phyloP scores from a whole-genome alignment of 2,113 vertebrate species.

The Pachycephala philippinensis region DNA sequence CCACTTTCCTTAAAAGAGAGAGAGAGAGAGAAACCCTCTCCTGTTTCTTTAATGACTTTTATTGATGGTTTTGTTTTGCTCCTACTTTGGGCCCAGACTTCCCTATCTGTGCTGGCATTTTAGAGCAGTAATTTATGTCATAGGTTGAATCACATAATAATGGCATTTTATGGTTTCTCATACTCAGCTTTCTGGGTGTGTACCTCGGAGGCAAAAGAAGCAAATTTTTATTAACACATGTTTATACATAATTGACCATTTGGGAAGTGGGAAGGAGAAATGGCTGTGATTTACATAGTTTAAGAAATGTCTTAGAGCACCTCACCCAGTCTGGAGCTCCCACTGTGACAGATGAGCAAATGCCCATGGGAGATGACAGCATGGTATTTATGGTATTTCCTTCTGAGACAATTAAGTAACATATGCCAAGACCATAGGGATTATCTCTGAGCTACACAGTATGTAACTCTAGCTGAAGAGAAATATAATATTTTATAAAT shows the following conservation, averaged over 20 bases:
- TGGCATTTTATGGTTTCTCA: slow-evolving; percentile 68
- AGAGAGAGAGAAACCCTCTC: background rate
- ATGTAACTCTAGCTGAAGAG: slow-evolving; percentile 75
- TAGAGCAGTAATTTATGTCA: slow-evolving; percentile 72
- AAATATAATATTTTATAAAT: slow-evolving; percentile 84
- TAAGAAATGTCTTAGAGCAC: slow-evolving; percentile 82
- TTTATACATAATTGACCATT: slow-evolving; percentile 80
- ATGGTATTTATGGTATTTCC: slow-evolving; percentile 84
- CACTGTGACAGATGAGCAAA: slow-evolving; percentile 82
- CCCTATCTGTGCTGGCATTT: slow-evolving; percentile 36
- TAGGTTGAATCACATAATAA: slow-evolving; percentile 66
- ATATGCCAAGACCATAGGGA: slow-evolving; percentile 86
- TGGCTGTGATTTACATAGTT: slow-evolving; percentile 79
- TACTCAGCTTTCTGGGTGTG: slow-evolving; percentile 72
- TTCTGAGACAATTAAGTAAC: slow-evolving; percentile 87
- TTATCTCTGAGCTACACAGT: slow-evolving; percentile 83
- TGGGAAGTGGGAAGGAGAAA: slow-evolving; percentile 75
- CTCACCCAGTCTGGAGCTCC: slow-evolving; percentile 82
- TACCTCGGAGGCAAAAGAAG: slow-evolving; percentile 75
- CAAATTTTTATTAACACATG: slow-evolving; percentile 82
- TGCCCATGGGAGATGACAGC: slow-evolving; percentile 85
- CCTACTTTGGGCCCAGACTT: slow-evolving; percentile 1
- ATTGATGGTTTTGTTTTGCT: slow-evolving; percentile 17
- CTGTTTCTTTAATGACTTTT: background rate
- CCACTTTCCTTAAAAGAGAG: background rate